Percentiles rank a stretch among this genome's conserved stretches.
These are phyloP conservation scores for Cheilinus undulatus DNA, from an alignment of 2,113 vertebrate species.

Conservation along the genomic window DNA sequence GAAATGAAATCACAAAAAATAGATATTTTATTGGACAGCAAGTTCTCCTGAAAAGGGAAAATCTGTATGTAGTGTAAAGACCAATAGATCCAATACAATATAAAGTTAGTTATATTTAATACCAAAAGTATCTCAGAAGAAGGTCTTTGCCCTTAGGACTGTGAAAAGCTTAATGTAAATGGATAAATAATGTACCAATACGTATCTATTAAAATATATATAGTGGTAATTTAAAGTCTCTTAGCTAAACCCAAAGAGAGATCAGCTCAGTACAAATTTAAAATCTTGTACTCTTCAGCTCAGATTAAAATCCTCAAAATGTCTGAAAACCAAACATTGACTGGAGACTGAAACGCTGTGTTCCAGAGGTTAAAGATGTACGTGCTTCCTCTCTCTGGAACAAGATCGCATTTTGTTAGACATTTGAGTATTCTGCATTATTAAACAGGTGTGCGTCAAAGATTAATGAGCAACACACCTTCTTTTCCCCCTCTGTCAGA, in stretches of 20 bases:
- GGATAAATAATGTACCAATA: too few relatives aligned
- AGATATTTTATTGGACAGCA: too few relatives aligned
- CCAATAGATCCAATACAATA: too few relatives aligned
- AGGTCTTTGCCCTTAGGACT: too few relatives aligned
- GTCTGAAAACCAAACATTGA: not conserved
- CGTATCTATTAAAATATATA: not conserved
- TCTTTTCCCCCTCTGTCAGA: slow-evolving; percentile 12
- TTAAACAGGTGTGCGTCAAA: slow-evolving; percentile 64
- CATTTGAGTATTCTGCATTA: slow-evolving; percentile 68
- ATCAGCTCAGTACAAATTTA: slow-evolving; percentile 10
- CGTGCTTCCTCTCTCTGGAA: slow-evolving; percentile 28
- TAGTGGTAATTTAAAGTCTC: not conserved
- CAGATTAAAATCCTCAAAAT: not conserved
- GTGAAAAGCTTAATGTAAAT: too few relatives aligned
- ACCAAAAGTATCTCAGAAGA: too few relatives aligned
- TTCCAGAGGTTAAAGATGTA: slow-evolving; percentile 39
- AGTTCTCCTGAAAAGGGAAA: too few relatives aligned
- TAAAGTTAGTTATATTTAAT: too few relatives aligned
- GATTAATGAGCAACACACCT: slow-evolving; percentile 70
- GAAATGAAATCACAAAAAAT: too few relatives aligned
- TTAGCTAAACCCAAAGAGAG: not conserved
- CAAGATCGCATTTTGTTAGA: slow-evolving; percentile 59
- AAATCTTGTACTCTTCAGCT: not conserved
- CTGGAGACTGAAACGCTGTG: not conserved
- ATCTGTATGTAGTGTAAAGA: too few relatives aligned